Evolutionary conservation across 2,888 invertebrate species (phyloP), one percentile per base, ranked within the genome.

Genomic region (Melinaea marsaeus): DNA sequence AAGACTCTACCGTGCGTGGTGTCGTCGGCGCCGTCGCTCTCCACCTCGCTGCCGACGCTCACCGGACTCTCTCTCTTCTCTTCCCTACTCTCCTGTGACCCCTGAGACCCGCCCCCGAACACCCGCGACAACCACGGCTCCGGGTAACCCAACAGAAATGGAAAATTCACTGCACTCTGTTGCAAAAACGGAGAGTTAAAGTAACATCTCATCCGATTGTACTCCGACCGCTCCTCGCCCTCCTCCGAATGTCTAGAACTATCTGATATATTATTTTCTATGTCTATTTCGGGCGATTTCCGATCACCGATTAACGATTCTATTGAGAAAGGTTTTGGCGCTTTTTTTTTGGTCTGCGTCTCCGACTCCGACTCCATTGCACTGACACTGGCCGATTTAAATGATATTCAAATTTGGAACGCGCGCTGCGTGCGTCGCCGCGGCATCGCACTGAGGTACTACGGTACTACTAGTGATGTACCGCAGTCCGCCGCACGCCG

Each of bases 281-380:
- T 88, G 65, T 90, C 90, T 47, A 90, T 90, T 66, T 89, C 90
- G 1, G 90, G 90, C 51, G 88, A 88, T 80, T 89, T 89, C 69
- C 90, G 75, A 11, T 85, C 82, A 0, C 91, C 91, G 33, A 93
- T 93, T 35, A 93, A 74, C 1, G 93, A 93, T 79, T 93, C 93
- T 56, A 93, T 93, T 0, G 93, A 92, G 78, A 93, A 93, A 1
- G 93, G 92, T 72, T 91, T 92, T 3, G 93, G 93, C 59, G 89
- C 87, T 73, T 82, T 88, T 63, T 86, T 86, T 65, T 83, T 80
- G 0, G 83, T 84, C 71, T 84, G 81, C 0, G 84, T 85, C 67
- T 84, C 84, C 2, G 86, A 73, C 74, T 88, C 83, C 0, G 85
- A 84, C 67, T 89, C 87, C 90, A 81, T 81, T 72, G 74, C 77